These are phyloP conservation scores for Tachuris rubrigastra DNA, from an alignment of 2,113 vertebrate genomes.

Conservation along the genomic window DNA sequence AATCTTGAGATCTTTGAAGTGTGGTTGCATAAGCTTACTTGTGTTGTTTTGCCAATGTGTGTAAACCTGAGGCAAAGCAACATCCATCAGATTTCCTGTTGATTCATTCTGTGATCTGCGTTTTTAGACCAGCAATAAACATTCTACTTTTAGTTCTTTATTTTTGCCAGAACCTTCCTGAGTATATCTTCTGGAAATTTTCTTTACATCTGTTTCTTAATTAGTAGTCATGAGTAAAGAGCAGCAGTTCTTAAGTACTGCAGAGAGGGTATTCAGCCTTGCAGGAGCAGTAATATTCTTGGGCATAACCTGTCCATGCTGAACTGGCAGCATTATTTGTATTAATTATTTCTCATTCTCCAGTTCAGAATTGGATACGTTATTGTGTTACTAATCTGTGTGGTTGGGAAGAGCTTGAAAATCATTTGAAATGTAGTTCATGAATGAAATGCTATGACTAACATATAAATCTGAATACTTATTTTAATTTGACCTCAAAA, in stretches of 20 bases:
- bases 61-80: neutral
- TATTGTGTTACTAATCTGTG: neutral
- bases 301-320: constrained; percentile 6
- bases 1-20: neutral
- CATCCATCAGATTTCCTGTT: neutral
- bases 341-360: constrained; percentile 44
- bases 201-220: constrained; percentile 45
- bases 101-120: neutral
- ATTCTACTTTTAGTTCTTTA: neutral
- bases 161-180: neutral
- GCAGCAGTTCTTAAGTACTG: neutral
- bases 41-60: neutral
- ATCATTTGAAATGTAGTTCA: neutral
- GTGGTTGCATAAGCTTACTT: neutral
- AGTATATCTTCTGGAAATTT: neutral
- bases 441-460: neutral
- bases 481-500: neutral
- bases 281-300: constrained; percentile 17
- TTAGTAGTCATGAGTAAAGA: constrained; percentile 16
- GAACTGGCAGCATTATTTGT: constrained; percentile 36
- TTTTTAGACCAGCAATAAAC: neutral
- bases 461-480: neutral
- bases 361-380: neutral
- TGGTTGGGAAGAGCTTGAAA: neutral
- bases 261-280: neutral